Evolutionary conservation across 2,113 vertebrate species (phyloP), one percentile per base, ranked within the genome.

Genomic region (Epinephelus fuscoguttatus): DNA sequence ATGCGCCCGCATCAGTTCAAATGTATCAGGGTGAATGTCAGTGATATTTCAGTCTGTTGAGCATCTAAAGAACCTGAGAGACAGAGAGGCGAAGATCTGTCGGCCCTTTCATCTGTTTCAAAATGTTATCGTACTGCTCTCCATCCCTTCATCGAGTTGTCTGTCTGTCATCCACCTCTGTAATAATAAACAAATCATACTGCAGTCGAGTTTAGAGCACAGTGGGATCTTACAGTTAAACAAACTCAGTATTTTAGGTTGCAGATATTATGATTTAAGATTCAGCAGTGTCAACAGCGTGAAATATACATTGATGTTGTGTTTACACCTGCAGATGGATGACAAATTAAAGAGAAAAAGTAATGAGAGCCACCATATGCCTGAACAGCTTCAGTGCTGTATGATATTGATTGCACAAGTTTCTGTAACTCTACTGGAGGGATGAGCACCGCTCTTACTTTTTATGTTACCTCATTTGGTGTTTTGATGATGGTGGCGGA

Each of bases 11-110:
- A 15, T 19, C 25, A 25, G 53, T 71, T 60, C 25, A 73, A 19
- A 61, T 55, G 62, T 37, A 70, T 78, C 70, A 23, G 45, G 19
- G 6, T 77, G 72, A 81, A 78, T 67, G 85, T 80, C 82, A 25
- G 42, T 17, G 45, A 68, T 63, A 53, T 86, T 79, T 75, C 84
- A 84, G 80, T 60, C 80, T 71, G 70, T 73, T 9, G 49, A 77
- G 33, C 67, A 37, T 69, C 75, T 78, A 13, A 67, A 79, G 75
- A 73, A 53, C 59, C 40, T 30, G 53, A 50, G 30, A 89, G 60
- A 79, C 40, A 17, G 67, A 77, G 85, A 66, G 37, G 33, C 27
- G 27, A 27, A 77, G 80, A 49, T 71, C 64, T 60, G 50, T 74
- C 49, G 9, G 49, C 0, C 3, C 37, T 53, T 63, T 77, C 27